These are phyloP conservation scores for Antedon bifida DNA, from an alignment of 35 echinoderm and acorn worm species.

Conservation along the genomic window DNA sequence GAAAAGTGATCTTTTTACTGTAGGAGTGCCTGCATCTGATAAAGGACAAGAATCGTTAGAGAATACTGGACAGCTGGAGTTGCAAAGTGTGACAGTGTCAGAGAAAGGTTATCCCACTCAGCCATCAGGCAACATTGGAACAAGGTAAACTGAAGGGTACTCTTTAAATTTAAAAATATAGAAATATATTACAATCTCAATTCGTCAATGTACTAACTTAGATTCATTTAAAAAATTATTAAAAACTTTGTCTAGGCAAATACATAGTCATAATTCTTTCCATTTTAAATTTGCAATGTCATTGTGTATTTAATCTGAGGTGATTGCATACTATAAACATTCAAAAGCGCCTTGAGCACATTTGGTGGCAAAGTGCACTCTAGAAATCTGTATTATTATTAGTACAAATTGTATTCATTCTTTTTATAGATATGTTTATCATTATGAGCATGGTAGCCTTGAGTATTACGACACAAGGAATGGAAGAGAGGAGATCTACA, in stretches of 20 bases:
- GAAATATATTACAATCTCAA: too few species aligned
- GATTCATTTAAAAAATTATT: too few species aligned
- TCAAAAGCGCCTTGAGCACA: too few species aligned
- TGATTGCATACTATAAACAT: too few species aligned
- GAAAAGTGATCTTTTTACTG: not conserved
- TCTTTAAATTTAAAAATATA: too few species aligned
- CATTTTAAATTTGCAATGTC: too few species aligned
- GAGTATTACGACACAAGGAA: slow-evolving; percentile 34
- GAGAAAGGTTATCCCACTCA: not conserved
- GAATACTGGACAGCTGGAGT: not conserved
- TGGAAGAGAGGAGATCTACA: slow-evolving; percentile 32
- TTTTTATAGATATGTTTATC: slow-evolving; percentile 33
- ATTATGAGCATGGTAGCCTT: slow-evolving; percentile 42
- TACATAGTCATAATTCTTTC: too few species aligned
- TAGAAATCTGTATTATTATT: too few species aligned
- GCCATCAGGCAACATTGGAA: not conserved
- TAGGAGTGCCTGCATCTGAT: not conserved
- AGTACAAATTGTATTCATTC: not conserved
- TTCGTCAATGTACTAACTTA: too few species aligned
- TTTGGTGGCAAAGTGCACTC: too few species aligned
- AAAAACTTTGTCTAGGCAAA: too few species aligned
- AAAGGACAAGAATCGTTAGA: not conserved
- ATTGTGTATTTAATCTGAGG: too few species aligned
- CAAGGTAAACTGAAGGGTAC: not conserved
- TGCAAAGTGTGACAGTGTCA: not conserved